Conservation (phyloP, 2,797 vertebrate genomes). For the Cirrhinus molitorella region DNA sequence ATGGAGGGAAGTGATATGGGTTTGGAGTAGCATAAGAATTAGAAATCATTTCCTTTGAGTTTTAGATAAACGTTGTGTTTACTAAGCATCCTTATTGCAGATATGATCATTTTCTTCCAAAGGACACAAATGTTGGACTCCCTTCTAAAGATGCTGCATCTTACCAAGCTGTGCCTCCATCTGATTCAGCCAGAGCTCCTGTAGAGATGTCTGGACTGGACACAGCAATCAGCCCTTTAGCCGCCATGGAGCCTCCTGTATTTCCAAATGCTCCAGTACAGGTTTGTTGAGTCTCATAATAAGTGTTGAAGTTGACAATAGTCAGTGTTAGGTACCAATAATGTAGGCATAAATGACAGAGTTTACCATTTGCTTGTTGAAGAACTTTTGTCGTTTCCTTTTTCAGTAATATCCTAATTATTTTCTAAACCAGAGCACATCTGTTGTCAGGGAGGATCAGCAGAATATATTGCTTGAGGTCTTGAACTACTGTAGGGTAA, state of each 20-base stretch:
- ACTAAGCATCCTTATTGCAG: neutral
- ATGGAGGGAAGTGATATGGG: neutral
- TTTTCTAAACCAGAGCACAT: conserved; percentile 34
- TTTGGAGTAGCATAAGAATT: neutral
- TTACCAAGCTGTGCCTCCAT: neutral
- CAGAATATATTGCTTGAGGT: conserved; percentile 53
- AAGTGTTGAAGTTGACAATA: neutral
- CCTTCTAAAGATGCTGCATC: neutral
- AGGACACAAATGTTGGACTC: neutral
- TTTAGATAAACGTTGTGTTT: neutral
- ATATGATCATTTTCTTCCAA: neutral
- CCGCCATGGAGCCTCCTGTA: conserved; percentile 50
- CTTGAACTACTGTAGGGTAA: conserved; percentile 55
- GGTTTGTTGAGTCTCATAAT: conserved; percentile 17
- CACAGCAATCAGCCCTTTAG: conserved; percentile 35
- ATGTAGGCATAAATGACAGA: neutral
- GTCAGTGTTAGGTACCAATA: neutral
- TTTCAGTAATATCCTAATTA: neutral
- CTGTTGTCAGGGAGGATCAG: conserved; percentile 26
- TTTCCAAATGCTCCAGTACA: conserved; percentile 35
- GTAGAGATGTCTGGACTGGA: neutral
- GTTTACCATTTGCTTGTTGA: neutral
- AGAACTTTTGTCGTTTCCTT: neutral
- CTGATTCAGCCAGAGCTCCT: conserved; percentile 6
- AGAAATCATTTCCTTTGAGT: neutral